A percentile compares a stretch with the other conserved stretches of the same genome.
phyloP scores from a whole-genome alignment of 2,797 vertebrate species.

The Schizopygopsis pylzovi region DNA sequence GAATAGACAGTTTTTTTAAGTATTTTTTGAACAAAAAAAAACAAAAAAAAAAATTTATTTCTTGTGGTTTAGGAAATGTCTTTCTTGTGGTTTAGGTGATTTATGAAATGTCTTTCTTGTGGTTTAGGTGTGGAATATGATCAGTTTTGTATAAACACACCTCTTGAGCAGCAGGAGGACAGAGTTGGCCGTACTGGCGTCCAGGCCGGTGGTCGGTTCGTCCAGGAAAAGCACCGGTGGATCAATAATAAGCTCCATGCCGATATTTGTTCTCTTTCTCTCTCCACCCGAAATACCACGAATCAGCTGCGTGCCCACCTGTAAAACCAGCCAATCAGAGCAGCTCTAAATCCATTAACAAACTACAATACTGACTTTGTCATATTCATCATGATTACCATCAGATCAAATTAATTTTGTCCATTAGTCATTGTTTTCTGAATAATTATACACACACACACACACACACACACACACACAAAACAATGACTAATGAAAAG shows the following conservation, averaged over 20 bases:
- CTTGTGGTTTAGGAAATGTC: too few species aligned
- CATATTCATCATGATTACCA: background rate
- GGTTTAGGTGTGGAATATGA: background rate
- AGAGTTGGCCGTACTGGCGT: conserved; percentile 82
- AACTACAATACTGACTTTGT: background rate
- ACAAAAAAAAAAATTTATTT: too few species aligned
- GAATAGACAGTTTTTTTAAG: too few species aligned
- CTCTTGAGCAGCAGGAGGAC: conserved; percentile 83
- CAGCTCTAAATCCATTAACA: background rate
- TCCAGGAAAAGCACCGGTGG: conserved; percentile 84
- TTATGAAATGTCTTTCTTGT: background rate
- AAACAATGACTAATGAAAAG: too few species aligned
- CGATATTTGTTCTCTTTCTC: conserved; percentile 85
- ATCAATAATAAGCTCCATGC: conserved; percentile 86
- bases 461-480: too few species aligned
- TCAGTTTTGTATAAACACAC: conserved; percentile 55
- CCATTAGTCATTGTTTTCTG: background rate
- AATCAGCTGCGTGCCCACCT: conserved; percentile 85
- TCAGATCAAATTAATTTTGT: background rate
- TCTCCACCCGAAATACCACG: conserved; percentile 82
- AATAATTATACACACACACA: too few species aligned
- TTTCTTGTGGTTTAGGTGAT: background rate
- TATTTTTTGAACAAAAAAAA: too few species aligned
- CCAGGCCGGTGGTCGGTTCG: conserved; percentile 83
- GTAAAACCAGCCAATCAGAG: conserved; percentile 43